Conservation (phyloP, 2,113 vertebrate species). For the Parotia lawesii region DNA sequence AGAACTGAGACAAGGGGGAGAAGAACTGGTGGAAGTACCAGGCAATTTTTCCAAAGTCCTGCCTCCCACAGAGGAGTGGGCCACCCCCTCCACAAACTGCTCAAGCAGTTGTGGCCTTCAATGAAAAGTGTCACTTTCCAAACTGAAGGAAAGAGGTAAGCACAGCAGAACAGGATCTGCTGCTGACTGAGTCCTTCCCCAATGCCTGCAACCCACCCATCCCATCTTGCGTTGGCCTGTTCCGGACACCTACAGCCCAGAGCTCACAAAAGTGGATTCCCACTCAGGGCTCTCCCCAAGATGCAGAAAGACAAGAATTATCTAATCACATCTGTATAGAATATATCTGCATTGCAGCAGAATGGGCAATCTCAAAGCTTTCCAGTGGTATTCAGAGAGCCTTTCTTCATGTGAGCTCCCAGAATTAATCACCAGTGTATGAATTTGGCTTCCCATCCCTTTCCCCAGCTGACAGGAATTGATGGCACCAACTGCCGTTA, state of each 20-base stretch:
- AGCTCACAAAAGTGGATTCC: neutral
- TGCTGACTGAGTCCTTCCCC: neutral
- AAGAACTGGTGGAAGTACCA: neutral
- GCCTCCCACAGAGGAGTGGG: neutral
- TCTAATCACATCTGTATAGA: neutral
- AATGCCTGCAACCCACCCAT: neutral
- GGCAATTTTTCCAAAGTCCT: neutral
- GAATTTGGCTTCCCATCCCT: constrained; percentile 14
- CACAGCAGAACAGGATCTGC: neutral
- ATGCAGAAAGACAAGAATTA: neutral
- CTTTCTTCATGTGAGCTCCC: neutral
- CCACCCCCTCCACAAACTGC: neutral
- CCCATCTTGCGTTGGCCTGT: neutral
- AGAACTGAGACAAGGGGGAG: neutral
- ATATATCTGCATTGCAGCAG: neutral
- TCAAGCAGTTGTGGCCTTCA: neutral
- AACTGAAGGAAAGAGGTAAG: neutral
- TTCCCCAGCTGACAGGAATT: constrained; percentile 49
- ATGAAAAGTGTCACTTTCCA: neutral
- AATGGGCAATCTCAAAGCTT: neutral
- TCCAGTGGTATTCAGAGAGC: constrained; percentile 1
- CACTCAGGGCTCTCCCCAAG: neutral
- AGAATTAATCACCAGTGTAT: constrained; percentile 41
- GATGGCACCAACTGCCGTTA: constrained; percentile 45
- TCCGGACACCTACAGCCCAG: neutral